Base-by-base conservation (phyloP, 2,888 invertebrate genomes). In the Tortricodes alternella region DNA sequence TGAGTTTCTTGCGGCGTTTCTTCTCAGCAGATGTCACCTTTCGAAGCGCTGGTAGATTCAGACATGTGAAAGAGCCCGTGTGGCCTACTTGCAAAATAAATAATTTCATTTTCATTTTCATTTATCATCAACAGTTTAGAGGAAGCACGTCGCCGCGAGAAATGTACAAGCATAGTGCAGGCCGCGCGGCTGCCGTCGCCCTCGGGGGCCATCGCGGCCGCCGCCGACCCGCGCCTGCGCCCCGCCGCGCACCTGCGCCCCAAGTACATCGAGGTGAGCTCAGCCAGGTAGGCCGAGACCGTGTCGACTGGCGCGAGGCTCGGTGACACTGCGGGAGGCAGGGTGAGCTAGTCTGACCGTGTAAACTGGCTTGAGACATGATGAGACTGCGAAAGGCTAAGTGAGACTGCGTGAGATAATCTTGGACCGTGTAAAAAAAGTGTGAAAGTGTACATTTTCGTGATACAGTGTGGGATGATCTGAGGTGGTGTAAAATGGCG, bases 231-330 rank as follows among this genome's bases (percentile, higher is more conserved):
- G 77, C 68, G 80, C 58, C 82, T 92, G 35, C 61, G 91, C 0
- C 91, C 89, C 23, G 86, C 87, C 18, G 79, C 80, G 3, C 83
- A 89, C 18, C 85, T 91, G 51, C 92, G 94, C 43, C 93, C 94
- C 34, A 94, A 94, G 69, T 96, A 95, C 71, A 96, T 96, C 58
- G 96, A 96, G 91, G 96, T 96, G 18, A 21, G n/a, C n/a, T n/a
- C n/a, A n/a, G n/a, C n/a, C n/a, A n/a, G n/a, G n/a, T n/a, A n/a
- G n/a, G n/a, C n/a, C n/a, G 38, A 38, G 19, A n/a, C 19, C 0
- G 15, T 13, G 1, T 6, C 2, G 7, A 15, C 1, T 5, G 3
- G 21, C 3, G 21, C 21, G 21, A 21, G 21, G 6, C 21, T 6
- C 3, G 3, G 21, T 21, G 21, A 21, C 3, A 21, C 21, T 4